Percentiles rank a stretch among this genome's conserved stretches.
Evolutionary conservation across 92 coral and sea anemone species (phyloP).

Genomic region (Heliopora coerulea): DNA sequence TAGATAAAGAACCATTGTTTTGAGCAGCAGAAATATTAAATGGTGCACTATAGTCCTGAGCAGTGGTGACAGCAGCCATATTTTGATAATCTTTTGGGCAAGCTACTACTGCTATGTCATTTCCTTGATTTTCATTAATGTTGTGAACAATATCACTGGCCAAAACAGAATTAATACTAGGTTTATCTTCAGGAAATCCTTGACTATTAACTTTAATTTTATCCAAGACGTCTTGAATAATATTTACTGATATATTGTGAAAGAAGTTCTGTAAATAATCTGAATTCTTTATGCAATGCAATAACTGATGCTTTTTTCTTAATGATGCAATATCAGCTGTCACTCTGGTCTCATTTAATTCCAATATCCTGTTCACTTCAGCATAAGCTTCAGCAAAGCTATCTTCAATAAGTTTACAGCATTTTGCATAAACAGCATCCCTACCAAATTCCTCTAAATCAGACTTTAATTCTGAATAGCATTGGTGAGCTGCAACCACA

Average conservation of each 20-base stretch:
- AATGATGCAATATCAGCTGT: neutral
- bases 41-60: neutral
- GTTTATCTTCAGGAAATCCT: neutral
- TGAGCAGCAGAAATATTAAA: neutral
- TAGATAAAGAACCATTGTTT: neutral
- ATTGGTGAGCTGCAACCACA: neutral
- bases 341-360: constrained; percentile 1
- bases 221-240: constrained; percentile 19
- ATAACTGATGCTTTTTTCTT: neutral
- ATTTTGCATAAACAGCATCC: neutral
- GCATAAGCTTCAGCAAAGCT: neutral
- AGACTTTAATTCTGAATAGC: neutral
- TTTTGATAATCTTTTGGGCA: neutral
- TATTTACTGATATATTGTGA: constrained; percentile 1
- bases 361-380: constrained; percentile 10
- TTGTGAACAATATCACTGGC: constrained; percentile 16
- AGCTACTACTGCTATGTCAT: neutral
- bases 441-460: neutral
- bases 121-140: constrained; percentile 2
- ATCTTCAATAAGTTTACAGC: constrained; percentile 10
- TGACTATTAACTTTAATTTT: neutral
- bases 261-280: neutral
- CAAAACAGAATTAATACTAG: neutral
- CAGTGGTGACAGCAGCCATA: neutral
- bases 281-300: constrained; percentile 5